Percentiles rank a stretch among this genome's conserved stretches.
Evolutionary conservation across 2,888 invertebrate genomes (phyloP).

Genomic region (Fragum fragum): DNA sequence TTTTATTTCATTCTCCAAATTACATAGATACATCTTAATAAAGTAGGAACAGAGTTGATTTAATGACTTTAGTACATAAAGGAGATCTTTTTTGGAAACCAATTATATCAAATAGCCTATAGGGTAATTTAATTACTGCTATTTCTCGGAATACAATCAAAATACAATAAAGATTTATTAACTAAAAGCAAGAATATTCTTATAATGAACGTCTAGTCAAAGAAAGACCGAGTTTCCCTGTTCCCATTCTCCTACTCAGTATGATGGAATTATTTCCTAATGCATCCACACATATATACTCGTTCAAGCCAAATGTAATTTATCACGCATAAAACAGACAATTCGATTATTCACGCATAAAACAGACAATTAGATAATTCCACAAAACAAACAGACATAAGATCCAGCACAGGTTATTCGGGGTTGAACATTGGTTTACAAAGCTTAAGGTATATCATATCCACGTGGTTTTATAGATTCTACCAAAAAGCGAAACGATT

Average conservation of each 20-base stretch:
- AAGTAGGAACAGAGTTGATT: no score
- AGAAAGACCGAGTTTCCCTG: not conserved
- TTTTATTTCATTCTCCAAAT: not conserved
- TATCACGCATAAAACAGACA: no score
- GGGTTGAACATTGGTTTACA: no score
- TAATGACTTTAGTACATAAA: not conserved
- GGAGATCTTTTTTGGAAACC: not conserved
- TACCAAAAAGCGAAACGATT: no score
- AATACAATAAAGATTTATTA: slow-evolving; percentile 3
- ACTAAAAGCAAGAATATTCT: not conserved
- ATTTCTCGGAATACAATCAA: slow-evolving; percentile 6
- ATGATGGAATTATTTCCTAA: not conserved
- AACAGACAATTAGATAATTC: no score
- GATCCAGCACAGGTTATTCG: no score
- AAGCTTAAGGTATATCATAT: no score
- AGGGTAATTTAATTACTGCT: not conserved
- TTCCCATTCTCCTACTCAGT: not conserved
- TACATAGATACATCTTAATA: not conserved
- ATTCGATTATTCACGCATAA: no score
- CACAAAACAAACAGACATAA: no score
- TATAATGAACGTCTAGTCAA: not conserved
- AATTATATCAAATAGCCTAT: not conserved
- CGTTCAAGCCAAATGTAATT: no score
- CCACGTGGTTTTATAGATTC: no score
- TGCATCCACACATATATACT: no score